Conservation (phyloP, 2,113 vertebrate genomes). For the Eidolon helvum region DNA sequence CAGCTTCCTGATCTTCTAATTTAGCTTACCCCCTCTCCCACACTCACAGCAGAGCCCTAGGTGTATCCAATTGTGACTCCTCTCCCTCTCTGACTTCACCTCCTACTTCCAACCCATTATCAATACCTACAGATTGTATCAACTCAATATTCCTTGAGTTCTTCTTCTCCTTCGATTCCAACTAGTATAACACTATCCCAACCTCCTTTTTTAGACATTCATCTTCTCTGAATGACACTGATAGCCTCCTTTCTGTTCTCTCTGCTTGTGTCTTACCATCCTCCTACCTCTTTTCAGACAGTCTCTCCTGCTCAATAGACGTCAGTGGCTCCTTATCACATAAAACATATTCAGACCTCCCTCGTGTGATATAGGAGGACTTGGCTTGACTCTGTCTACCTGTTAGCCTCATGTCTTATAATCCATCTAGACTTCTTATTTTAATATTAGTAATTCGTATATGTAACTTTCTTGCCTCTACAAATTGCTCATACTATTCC, state of each 20-base stretch:
- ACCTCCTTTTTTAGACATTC: neutral
- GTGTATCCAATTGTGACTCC: neutral
- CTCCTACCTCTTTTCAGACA: neutral
- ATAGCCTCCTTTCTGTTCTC: neutral
- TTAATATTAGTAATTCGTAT: neutral
- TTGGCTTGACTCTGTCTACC: neutral
- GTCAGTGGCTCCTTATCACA: neutral
- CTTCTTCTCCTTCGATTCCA: neutral
- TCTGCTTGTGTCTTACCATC: neutral
- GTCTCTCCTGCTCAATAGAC: neutral
- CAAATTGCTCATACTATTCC: neutral
- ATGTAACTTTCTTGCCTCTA: neutral
- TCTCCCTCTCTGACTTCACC: neutral
- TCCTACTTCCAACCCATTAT: accelerated
- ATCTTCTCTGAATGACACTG: neutral
- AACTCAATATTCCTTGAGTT: neutral
- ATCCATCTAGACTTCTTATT: neutral
- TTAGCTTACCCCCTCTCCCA: neutral
- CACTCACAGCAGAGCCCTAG: neutral
- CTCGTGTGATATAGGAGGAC: too few relatives aligned
- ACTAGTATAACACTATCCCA: neutral
- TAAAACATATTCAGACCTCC: neutral
- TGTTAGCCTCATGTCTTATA: neutral
- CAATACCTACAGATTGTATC: neutral
- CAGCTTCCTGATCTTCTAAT: neutral